These are phyloP conservation scores for Helostoma temminkii DNA, from an alignment of 2,797 vertebrate genomes.

Conservation along the genomic window DNA sequence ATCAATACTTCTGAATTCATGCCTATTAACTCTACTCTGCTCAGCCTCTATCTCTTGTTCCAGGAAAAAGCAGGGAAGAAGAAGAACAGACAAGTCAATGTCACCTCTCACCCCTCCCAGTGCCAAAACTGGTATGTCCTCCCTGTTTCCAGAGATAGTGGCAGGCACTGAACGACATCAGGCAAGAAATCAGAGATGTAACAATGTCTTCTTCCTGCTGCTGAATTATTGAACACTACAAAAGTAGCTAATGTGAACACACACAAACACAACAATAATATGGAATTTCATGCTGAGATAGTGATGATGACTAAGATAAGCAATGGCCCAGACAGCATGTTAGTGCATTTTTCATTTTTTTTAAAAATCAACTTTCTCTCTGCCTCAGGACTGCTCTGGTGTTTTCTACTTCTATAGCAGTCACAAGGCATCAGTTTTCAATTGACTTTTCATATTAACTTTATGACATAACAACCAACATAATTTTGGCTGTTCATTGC, in stretches of 20 bases:
- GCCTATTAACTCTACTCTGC: slow-evolving; percentile 60
- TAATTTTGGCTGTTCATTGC: too few relatives aligned
- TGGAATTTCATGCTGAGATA: slow-evolving; percentile 61
- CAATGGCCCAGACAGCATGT: slow-evolving; percentile 33
- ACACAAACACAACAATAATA: slow-evolving; percentile 63
- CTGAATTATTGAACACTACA: slow-evolving; percentile 76
- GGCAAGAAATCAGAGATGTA: slow-evolving; percentile 69
- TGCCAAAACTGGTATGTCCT: slow-evolving; percentile 22
- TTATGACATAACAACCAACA: neutral
- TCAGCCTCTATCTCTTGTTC: slow-evolving; percentile 25
- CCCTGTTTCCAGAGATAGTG: slow-evolving; percentile 57
- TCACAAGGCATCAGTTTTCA: neutral
- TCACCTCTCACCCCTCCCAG: neutral
- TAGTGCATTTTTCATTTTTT: slow-evolving; percentile 8
- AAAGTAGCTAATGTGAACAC: slow-evolving; percentile 46
- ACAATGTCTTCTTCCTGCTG: slow-evolving; percentile 55
- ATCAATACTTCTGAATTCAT: slow-evolving; percentile 73
- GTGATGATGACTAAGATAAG: slow-evolving; percentile 63
- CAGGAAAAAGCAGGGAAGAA: slow-evolving; percentile 17
- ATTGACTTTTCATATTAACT: neutral
- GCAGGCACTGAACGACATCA: slow-evolving; percentile 51
- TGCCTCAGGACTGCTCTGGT: neutral
- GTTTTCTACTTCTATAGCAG: neutral
- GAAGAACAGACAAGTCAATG: slow-evolving; percentile 28
- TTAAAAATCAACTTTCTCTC: slow-evolving; percentile 1